These are phyloP conservation scores for Rissa tridactyla DNA, from an alignment of 2,113 vertebrate genomes.

Conservation along the genomic window DNA sequence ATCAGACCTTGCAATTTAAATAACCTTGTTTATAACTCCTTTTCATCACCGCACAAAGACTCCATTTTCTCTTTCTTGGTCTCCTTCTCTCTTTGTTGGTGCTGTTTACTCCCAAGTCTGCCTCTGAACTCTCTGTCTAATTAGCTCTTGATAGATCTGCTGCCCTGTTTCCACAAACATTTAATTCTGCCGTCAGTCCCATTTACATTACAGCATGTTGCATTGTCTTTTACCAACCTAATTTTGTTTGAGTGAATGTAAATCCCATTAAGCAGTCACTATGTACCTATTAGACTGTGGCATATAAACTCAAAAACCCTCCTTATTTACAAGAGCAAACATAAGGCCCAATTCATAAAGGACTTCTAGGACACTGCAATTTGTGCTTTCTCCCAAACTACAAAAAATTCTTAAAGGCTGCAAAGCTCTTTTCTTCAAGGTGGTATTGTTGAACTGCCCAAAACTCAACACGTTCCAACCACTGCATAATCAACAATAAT, in stretches of 20 bases:
- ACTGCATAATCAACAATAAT: not conserved
- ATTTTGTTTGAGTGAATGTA: constrained; percentile 83
- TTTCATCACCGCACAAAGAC: constrained; percentile 70
- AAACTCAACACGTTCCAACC: not conserved
- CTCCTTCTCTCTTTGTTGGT: constrained; percentile 70
- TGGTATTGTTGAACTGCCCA: constrained; percentile 25
- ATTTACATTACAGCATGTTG: constrained; percentile 80
- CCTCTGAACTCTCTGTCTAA: constrained; percentile 79
- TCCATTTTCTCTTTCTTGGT: constrained; percentile 54
- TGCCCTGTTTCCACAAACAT: constrained; percentile 83
- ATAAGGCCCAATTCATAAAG: constrained; percentile 66
- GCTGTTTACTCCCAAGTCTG: constrained; percentile 76
- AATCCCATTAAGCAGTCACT: constrained; percentile 84
- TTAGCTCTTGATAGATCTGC: constrained; percentile 83
- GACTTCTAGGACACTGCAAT: constrained; percentile 62
- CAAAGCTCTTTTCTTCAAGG: constrained; percentile 48
- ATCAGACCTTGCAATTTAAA: constrained; percentile 71
- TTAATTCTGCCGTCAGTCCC: constrained; percentile 80
- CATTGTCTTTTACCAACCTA: constrained; percentile 81
- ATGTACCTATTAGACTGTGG: constrained; percentile 76
- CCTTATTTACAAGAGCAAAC: constrained; percentile 65
- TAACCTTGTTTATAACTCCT: constrained; percentile 68
- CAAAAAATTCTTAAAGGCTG: constrained; percentile 32
- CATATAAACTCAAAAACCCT: constrained; percentile 69
- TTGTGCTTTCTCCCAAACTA: constrained; percentile 51